A percentile compares a stretch with the other conserved stretches of the same genome.
These are phyloP conservation scores for Limnodromus scolopaceus DNA, from an alignment of 2,797 vertebrate species.

Conservation along the genomic window DNA sequence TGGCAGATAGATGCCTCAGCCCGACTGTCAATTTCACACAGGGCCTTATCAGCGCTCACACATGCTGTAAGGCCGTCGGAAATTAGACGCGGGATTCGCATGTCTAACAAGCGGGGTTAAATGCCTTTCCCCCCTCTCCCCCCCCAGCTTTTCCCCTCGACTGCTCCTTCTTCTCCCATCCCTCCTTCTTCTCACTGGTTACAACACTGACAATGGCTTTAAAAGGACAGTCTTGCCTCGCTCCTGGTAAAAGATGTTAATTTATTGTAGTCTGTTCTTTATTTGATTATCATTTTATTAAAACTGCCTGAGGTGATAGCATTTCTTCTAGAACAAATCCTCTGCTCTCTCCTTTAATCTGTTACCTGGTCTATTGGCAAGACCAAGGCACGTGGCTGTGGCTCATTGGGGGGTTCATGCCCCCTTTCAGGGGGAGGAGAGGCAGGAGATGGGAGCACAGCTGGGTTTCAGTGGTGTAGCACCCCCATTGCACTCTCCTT, in stretches of 20 bases:
- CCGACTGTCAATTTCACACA: conserved; percentile 64
- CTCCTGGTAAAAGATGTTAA: conserved; percentile 34
- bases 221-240: not conserved
- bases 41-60: conserved; percentile 72
- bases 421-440: not conserved
- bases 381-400: not conserved
- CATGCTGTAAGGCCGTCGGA: conserved; percentile 43
- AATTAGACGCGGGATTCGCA: conserved; percentile 28
- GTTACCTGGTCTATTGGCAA: not conserved
- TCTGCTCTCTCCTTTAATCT: conserved; percentile 19
- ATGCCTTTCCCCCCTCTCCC: not conserved
- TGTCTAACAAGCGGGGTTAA: conserved; percentile 70
- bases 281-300: conserved; percentile 73
- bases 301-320: conserved; percentile 54
- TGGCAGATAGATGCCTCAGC: not conserved
- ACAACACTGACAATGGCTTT: not conserved
- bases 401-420: not conserved
- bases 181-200: not conserved
- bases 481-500: not conserved
- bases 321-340: conserved; percentile 3
- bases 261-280: conserved; percentile 58
- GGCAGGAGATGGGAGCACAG: not conserved
- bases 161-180: not conserved
- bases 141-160: not conserved
- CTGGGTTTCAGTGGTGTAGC: not conserved